phyloP scores from a whole-genome alignment of 2,888 invertebrate genomes.

The Aleiodes leptofemur region DNA sequence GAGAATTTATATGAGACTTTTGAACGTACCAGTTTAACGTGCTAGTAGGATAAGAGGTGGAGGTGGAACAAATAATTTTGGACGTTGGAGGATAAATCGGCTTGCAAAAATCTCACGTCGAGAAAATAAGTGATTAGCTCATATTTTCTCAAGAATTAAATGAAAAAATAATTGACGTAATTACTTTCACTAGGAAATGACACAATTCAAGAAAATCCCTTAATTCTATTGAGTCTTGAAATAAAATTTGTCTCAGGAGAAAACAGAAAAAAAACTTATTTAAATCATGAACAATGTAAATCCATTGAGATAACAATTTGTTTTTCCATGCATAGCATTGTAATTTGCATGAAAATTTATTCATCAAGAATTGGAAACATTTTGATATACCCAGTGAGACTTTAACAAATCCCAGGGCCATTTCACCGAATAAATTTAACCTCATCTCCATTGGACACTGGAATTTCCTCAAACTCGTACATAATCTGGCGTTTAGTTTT shows the following conservation, averaged over 20 bases:
- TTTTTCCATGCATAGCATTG: slow-evolving; percentile 2
- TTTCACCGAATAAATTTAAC: slow-evolving; percentile 25
- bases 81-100: background rate
- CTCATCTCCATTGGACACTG: slow-evolving; percentile 41
- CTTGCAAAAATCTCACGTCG: slow-evolving; percentile 11
- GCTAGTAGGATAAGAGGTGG: background rate
- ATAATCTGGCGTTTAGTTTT: slow-evolving; percentile 35
- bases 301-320: slow-evolving; percentile 8
- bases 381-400: slow-evolving; percentile 28
- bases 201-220: too few species aligned
- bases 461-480: slow-evolving; percentile 22
- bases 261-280: too few species aligned
- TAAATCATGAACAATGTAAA: background rate
- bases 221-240: too few species aligned
- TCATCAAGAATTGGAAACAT: slow-evolving; percentile 22
- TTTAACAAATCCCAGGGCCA: slow-evolving; percentile 31
- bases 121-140: background rate
- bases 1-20: slow-evolving; percentile 45
- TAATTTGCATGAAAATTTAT: slow-evolving; percentile 25
- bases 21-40: slow-evolving; percentile 37
- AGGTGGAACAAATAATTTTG: slow-evolving; percentile 23
- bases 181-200: too few species aligned
- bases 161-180: too few species aligned
- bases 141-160: too few species aligned
- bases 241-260: too few species aligned